Evolutionary conservation across 2,888 invertebrate species (phyloP).

Genomic region (Chamaedrilus cognettii): DNA sequence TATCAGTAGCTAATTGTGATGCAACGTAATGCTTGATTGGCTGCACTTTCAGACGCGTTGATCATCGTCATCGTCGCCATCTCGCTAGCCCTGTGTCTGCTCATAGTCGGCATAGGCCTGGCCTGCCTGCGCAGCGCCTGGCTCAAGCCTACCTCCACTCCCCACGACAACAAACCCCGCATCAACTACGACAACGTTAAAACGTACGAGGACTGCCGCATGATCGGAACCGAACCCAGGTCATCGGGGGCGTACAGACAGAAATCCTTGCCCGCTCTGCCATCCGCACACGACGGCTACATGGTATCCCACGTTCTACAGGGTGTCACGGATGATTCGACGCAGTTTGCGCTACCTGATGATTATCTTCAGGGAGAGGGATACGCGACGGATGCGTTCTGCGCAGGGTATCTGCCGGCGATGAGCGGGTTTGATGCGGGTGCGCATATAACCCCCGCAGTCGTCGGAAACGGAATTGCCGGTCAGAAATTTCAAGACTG

Average conservation of each 20-base stretch:
- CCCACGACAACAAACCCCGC: neutral
- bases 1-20: no score
- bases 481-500: neutral
- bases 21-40: neutral
- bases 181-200: constrained; percentile 8
- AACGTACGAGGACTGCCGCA: constrained; percentile 3
- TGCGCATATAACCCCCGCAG: neutral
- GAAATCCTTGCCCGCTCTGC: neutral
- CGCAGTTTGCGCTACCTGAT: no score
- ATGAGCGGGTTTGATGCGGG: neutral
- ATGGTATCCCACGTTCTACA: neutral
- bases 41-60: constrained; percentile 1
- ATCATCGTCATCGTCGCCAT: constrained; percentile 15
- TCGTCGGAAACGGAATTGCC: neutral
- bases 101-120: constrained; percentile 13
- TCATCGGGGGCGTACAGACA: neutral
- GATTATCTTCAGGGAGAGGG: neutral
- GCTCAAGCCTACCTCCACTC: neutral
- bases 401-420: neutral
- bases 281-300: constrained; percentile 4
- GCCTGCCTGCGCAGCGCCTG: neutral
- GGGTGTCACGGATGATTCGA: no score
- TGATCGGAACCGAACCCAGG: neutral
- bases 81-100: constrained; percentile 12
- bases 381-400: neutral